Base-by-base conservation (phyloP, 1,140 invertebrate genomes). In the Platorchestia sp. region DNA sequence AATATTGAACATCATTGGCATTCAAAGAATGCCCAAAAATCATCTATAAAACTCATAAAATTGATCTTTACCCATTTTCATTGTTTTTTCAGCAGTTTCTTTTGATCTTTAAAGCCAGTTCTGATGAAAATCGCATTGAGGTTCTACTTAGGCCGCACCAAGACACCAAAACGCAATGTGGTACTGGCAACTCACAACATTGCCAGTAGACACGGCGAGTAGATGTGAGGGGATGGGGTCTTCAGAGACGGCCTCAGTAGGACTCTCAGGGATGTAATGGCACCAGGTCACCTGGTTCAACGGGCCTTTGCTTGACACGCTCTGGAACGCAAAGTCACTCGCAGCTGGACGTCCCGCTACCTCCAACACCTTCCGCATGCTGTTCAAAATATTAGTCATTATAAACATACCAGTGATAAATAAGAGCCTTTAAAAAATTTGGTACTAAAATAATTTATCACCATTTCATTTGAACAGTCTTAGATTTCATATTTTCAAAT, bases 301-400 rank as follows among this genome's bases (percentile, higher is more conserved):
- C 5, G 87, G 41, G n/a, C 27, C 41, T 89, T 42, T 44, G 43
- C 87, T 89, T 42, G 87, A 89, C 36, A 42, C n/a, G 41, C 42
- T 89, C 7, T 75, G 59, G 87, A 42, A 89, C 5, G 42, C 43
- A 41, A 89, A 89, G 3, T 89, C 14, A 41, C 87, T 89, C 3
- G n/a, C 43, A 42, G 41, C 87, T 89, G 87, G 87, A 27, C 27
- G 87, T 42, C 43, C 36, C 41, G 87, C 16, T 27, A 89, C 87
- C 43, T 89, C 87, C 42, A 89, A 95, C 41, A 95, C 75, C 51
- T 95, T 95, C 75, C 75, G n/a, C 95, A 95, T 42, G 86, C 51
- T 95, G 95, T 10, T 10, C n/a, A 86, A 45, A 45, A 93, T 95
- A 86, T 95, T 95, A 41, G 87, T 95, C 93, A 89, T 95, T 45